These are phyloP conservation scores for Anser brachyrhynchus DNA, from an alignment of 2,113 vertebrate genomes.

Conservation along the genomic window DNA sequence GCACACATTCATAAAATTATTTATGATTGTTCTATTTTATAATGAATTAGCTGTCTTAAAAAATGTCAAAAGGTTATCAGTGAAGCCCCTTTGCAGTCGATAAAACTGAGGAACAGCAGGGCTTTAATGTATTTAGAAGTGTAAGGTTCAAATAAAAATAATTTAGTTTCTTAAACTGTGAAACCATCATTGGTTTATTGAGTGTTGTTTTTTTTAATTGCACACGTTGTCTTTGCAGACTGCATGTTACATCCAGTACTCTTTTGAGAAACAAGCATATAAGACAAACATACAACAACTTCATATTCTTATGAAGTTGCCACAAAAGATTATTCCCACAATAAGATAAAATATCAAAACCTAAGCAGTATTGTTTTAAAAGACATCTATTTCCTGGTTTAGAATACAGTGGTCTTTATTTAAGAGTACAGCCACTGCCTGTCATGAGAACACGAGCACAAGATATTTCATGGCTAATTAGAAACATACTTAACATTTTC, in stretches of 20 bases:
- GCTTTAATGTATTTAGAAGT: background rate
- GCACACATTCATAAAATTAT: background rate
- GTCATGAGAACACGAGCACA: conserved; percentile 26
- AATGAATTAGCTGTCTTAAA: background rate
- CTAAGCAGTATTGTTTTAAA: background rate
- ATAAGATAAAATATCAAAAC: background rate
- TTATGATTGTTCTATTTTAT: background rate
- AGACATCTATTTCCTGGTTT: background rate
- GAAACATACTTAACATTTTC: conserved; percentile 46
- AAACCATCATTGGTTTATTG: background rate
- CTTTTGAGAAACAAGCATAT: background rate
- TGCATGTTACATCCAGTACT: background rate
- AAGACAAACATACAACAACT: background rate
- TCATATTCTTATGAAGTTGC: background rate
- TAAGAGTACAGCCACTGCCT: background rate
- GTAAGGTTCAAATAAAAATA: background rate
- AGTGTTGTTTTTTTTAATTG: background rate
- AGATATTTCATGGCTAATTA: conserved; percentile 61
- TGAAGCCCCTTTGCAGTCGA: background rate
- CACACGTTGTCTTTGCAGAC: background rate
- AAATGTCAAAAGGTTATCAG: background rate
- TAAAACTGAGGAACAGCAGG: background rate
- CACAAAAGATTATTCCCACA: background rate
- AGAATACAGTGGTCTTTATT: background rate
- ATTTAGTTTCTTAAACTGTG: background rate